Evolutionary conservation across 2,113 vertebrate genomes (phyloP).

Genomic region (Saiga tatarica): DNA sequence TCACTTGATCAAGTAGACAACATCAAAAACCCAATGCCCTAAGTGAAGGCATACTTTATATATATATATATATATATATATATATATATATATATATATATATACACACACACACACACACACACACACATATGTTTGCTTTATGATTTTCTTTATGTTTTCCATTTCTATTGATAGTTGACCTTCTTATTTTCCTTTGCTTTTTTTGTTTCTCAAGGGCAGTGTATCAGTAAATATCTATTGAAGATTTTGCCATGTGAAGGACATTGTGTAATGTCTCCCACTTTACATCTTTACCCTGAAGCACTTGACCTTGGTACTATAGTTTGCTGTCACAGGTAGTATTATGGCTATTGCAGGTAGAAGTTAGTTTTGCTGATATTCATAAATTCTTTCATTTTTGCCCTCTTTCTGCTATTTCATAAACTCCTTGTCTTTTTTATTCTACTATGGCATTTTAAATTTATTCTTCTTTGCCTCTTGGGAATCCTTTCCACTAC

Average conservation of each 20-base stretch:
- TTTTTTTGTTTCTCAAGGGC: background rate
- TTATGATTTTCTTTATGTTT: background rate
- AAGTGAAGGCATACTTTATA: background rate
- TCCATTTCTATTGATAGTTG: background rate
- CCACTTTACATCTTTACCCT: background rate
- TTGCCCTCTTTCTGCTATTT: background rate
- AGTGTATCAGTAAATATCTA: background rate
- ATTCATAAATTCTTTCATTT: background rate
- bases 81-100: background rate
- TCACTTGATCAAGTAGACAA: background rate
- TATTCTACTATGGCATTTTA: background rate
- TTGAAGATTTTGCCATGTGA: background rate
- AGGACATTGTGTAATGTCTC: background rate
- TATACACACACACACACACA: background rate
- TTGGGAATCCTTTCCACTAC: background rate
- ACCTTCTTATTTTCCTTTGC: background rate
- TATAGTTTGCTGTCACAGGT: background rate
- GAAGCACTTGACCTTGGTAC: background rate
- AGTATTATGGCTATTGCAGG: background rate
- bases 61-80: accelerated
- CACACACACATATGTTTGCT: background rate
- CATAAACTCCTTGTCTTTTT: background rate
- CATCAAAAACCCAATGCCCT: background rate
- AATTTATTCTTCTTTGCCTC: background rate
- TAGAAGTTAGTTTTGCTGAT: background rate